Percentiles rank a stretch among this genome's conserved stretches.
These are phyloP conservation scores for Perognathus longimembris DNA, from an alignment of 2,113 vertebrate genomes.

Conservation along the genomic window DNA sequence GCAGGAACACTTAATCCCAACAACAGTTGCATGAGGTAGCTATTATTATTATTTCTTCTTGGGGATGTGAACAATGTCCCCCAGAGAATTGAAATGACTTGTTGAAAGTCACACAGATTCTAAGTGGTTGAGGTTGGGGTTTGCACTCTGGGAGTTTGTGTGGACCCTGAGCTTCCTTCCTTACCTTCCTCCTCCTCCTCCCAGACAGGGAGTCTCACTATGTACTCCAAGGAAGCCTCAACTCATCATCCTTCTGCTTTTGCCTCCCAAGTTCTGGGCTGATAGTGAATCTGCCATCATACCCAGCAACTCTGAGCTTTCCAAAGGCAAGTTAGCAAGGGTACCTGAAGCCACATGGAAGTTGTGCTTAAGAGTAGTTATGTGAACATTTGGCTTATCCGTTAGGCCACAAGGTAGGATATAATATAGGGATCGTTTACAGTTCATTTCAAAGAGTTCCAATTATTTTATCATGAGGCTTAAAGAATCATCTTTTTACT, in stretches of 20 bases:
- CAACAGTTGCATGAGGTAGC: background rate
- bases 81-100: background rate
- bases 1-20: background rate
- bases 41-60: background rate
- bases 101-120: background rate
- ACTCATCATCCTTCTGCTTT: too few species aligned
- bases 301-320: background rate
- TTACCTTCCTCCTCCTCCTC: too few species aligned
- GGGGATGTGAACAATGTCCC: background rate
- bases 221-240: too few species aligned
- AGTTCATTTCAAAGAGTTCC: slow-evolving; percentile 18
- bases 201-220: too few species aligned
- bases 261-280: too few species aligned
- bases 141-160: background rate
- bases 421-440: background rate
- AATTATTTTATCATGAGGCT: background rate
- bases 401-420: background rate
- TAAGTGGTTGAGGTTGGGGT: background rate
- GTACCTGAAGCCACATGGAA: background rate
- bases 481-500: background rate
- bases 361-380: background rate
- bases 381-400: background rate
- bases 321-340: background rate
- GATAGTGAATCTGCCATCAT: too few species aligned
- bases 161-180: too few species aligned